Base-by-base conservation (phyloP, 1,140 invertebrate genomes). In the Caenorhabditis briggsae region DNA sequence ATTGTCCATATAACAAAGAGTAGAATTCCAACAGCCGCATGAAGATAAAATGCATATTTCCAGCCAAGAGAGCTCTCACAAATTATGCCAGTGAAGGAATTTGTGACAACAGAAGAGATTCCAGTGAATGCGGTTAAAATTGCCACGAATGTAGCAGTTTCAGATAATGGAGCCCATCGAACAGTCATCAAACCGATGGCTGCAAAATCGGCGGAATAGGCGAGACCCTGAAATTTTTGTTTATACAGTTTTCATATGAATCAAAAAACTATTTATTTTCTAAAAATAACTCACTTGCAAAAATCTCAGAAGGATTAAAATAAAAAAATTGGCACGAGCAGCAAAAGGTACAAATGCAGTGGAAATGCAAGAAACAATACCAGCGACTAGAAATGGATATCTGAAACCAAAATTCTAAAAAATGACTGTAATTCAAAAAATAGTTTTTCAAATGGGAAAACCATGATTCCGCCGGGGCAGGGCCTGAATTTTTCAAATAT, bases 151-250 rank as follows among this genome's bases (percentile, higher is more conserved):
- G 84, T 65, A 14, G 82, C 88, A 7, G 70, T 84, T 78, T 89
- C 85, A 16, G 58, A 83, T 20, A 89, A 83, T 18, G 88, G 84
- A 50, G 88, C 87, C 88, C 88, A 89, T 43, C 88, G 59, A 25
- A 88, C 88, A 65, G 88, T 86, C 55, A 89, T 87, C 48, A 83
- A 20, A 25, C 88, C 88, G 55, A 88, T 88, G 3, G 87, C 87
- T 3, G 86, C 86, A 53, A 89, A 88, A 61, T 88, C 88, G 11
- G 87, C 88, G 2, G 85, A 88, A 50, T 88, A 89, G 70, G 88
- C 85, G n/a, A 88, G 41, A 18, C 88, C 87, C 88, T 89, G 41
- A 74, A 89, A 16, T 33, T 33, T 33, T 33, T 33, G 33, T 33
- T 33, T 33, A 33, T 33, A 33, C 33, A 33, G n/a, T n/a, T 33